Percentiles rank a stretch among this genome's conserved stretches.
phyloP scores from a whole-genome alignment of 1,140 invertebrate genomes.

The Drosophila insularis region DNA sequence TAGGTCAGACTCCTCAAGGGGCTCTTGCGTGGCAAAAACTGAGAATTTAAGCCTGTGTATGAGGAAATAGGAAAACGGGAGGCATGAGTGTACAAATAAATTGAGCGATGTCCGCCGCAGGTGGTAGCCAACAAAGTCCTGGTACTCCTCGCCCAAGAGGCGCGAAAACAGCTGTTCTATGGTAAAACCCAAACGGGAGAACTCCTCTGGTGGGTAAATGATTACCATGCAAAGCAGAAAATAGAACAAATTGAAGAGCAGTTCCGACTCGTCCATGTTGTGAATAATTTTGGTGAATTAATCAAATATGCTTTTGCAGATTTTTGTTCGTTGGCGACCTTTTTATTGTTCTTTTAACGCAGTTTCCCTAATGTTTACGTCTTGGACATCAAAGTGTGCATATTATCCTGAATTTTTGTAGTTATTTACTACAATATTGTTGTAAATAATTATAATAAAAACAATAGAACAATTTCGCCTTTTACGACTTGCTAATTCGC shows the following conservation, averaged over 20 bases:
- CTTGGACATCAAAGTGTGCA: neutral
- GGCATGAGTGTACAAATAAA: slow-evolving; percentile 86
- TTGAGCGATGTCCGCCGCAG: slow-evolving; percentile 87
- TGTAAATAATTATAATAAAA: too few species aligned
- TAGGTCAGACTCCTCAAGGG: slow-evolving; percentile 73
- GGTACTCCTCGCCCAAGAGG: slow-evolving; percentile 87
- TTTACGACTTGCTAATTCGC: too few species aligned
- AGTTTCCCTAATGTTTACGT: neutral
- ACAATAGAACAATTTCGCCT: too few species aligned
- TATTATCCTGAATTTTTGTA: neutral
- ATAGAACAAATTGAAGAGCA: slow-evolving; percentile 88
- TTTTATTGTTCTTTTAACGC: neutral
- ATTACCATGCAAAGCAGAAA: slow-evolving; percentile 87
- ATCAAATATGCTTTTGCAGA: neutral
- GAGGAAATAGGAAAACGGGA: slow-evolving; percentile 88
- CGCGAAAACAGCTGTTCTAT: slow-evolving; percentile 86
- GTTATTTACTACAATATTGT: too few species aligned
- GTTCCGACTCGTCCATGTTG: slow-evolving; percentile 81
- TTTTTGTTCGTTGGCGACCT: neutral
- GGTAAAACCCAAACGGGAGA: slow-evolving; percentile 89
- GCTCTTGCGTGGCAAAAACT: slow-evolving; percentile 80
- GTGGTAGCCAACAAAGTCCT: slow-evolving; percentile 89
- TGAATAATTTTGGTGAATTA: slow-evolving; percentile 66
- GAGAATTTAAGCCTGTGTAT: slow-evolving; percentile 83
- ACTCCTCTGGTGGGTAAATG: slow-evolving; percentile 89